phyloP scores from a whole-genome alignment of 2,888 invertebrate genomes.

The Argyra leucocephala region DNA sequence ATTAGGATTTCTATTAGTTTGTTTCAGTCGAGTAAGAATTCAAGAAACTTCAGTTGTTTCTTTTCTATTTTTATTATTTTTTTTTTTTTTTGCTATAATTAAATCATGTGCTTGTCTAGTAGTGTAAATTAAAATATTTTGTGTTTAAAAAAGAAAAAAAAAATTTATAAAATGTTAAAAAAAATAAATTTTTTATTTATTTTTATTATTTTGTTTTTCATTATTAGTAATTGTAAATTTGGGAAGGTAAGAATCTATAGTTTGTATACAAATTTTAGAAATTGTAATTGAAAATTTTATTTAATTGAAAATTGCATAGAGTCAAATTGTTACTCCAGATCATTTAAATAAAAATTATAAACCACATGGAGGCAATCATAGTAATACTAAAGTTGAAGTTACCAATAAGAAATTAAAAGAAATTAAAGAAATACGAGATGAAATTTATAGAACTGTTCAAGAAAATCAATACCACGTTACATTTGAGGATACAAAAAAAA shows the following conservation, averaged over 20 bases:
- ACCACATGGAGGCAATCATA: neutral
- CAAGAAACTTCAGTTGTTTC: neutral
- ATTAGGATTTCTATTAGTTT: conserved; percentile 7
- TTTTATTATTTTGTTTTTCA: neutral
- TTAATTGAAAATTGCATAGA: neutral
- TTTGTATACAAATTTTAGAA: neutral
- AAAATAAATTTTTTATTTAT: neutral
- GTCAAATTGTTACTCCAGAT: neutral
- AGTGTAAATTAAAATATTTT: neutral
- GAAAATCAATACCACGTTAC: conserved; percentile 22
- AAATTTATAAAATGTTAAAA: neutral
- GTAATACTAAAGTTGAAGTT: conserved; percentile 28
- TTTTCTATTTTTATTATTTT: too few relatives aligned
- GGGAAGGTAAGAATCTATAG: neutral
- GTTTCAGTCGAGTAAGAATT: conserved; percentile 5
- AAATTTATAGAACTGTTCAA: conserved; percentile 29
- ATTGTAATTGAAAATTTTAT: neutral
- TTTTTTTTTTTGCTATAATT: too few relatives aligned
- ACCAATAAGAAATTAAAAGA: conserved; percentile 27
- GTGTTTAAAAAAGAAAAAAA: neutral
- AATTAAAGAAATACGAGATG: conserved; percentile 31
- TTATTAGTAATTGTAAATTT: neutral
- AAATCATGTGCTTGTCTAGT: neutral
- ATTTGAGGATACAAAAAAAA: neutral
- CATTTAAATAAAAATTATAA: neutral